Evolutionary conservation across 1,140 invertebrate species (phyloP).

Genomic region (Bombus superbus): DNA sequence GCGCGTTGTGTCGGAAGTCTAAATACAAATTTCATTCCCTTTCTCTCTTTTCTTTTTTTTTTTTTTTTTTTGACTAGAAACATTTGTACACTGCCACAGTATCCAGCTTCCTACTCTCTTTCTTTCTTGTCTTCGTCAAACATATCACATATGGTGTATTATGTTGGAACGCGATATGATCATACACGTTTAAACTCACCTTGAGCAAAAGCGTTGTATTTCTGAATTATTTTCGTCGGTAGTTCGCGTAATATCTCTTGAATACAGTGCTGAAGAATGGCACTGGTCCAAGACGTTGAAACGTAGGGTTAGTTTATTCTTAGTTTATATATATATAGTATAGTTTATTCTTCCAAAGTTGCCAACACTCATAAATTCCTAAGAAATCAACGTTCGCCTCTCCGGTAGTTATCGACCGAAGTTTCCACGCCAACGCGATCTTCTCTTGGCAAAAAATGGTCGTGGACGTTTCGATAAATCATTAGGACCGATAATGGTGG

Average conservation of each 20-base stretch:
- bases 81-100: background rate
- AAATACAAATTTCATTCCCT: slow-evolving; percentile 34
- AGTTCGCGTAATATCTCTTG: too few species aligned
- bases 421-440: slow-evolving; percentile 1
- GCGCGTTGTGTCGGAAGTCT: background rate
- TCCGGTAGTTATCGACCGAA: background rate
- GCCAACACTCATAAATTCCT: background rate
- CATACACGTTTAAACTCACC: too few species aligned
- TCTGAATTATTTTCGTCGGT: too few species aligned
- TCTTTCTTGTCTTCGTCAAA: background rate
- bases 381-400: background rate
- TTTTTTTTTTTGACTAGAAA: background rate
- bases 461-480: slow-evolving; percentile 15
- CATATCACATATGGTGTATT: background rate
- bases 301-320: too few species aligned
- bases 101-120: background rate
- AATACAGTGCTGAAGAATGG: too few species aligned
- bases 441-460: slow-evolving; percentile 16
- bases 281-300: too few species aligned
- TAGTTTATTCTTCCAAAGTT: too few species aligned
- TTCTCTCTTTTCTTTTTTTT: too few species aligned
- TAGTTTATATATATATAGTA: too few species aligned
- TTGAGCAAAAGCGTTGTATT: too few species aligned
- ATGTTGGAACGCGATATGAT: background rate
- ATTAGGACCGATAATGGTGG: background rate